Evolutionary conservation across 1,140 invertebrate species (phyloP), one percentile per base, ranked within the genome.

Genomic region (Drosophila pruinosa): DNA sequence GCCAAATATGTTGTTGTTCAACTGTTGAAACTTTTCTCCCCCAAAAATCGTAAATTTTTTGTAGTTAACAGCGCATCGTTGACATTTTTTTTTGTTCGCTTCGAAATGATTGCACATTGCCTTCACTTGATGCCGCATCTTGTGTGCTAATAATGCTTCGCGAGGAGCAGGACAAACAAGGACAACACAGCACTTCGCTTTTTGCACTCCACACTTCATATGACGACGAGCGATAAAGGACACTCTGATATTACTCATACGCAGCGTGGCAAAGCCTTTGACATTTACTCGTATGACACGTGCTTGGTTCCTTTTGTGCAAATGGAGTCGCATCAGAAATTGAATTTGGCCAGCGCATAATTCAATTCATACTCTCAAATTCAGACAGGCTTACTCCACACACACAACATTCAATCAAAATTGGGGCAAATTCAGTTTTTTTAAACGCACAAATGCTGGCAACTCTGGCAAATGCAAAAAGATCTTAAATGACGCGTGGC

Each of bases 291-390:
- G 39, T 31, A 43, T 61, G 61, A 72, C 71, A 79, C 67, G 75
- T 72, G 78, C 21, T 43, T 38, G 54, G 24, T 6, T 28, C 17
- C 57, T 52, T 76, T 73, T 50, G 74, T 76, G 58, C 38, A 47
- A 22, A 26, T 10, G 12, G 22, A 28, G 43, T 41, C 54, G 19
- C 21, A 54, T 31, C 58, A 53, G 56, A 88, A 86, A 86, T 86
- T 86, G 73, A 86, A 88, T 86, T 88, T 75, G 28, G 69, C 74
- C 70, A 38, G 28, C 31, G 53, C 41, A 71, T 86, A 86, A 86
- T 73, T 86, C 82, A 74, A 86, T 86, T 88, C 82, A 74, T 73
- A 77, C 80, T 52, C 50, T 45, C 15, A 41, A 31, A 53, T 2
- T 39, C 36, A 48, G 6, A 19, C 41, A 17, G 41, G 6, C 39